Evolutionary conservation across 2,113 vertebrate genomes (phyloP).

Genomic region (Poicephalus gulielmi): DNA sequence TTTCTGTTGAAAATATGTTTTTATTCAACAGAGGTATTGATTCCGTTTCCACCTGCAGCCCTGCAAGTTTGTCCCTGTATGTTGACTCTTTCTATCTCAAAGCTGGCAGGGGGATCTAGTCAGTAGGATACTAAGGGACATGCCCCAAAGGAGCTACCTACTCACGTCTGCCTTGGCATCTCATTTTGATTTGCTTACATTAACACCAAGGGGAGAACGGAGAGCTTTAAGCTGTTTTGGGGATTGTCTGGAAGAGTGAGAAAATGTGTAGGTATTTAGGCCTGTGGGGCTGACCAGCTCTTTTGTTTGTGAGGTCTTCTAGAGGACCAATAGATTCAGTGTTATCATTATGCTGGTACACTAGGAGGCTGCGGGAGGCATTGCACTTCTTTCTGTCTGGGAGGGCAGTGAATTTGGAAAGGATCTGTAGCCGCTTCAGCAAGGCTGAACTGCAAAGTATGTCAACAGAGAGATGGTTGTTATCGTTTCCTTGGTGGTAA

Average conservation of each 20-base stretch:
- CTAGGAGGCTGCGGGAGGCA: background rate
- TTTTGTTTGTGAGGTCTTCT: background rate
- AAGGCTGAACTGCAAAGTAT: background rate
- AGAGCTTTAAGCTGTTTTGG: background rate
- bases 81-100: background rate
- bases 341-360: background rate
- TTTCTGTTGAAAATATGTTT: background rate
- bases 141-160: background rate
- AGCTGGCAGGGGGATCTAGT: background rate
- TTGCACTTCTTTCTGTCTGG: background rate
- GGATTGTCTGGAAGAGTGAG: background rate
- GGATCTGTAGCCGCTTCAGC: background rate
- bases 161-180: background rate
- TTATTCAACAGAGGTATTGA: background rate
- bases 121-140: background rate
- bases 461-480: background rate
- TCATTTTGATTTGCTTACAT: background rate
- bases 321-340: background rate
- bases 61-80: background rate
- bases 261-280: background rate
- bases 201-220: background rate
- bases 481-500: background rate
- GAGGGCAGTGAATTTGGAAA: background rate
- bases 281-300: background rate
- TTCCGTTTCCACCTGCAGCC: background rate